Base-by-base conservation (phyloP, 2,888 invertebrate species). In the Volucella inflata region DNA sequence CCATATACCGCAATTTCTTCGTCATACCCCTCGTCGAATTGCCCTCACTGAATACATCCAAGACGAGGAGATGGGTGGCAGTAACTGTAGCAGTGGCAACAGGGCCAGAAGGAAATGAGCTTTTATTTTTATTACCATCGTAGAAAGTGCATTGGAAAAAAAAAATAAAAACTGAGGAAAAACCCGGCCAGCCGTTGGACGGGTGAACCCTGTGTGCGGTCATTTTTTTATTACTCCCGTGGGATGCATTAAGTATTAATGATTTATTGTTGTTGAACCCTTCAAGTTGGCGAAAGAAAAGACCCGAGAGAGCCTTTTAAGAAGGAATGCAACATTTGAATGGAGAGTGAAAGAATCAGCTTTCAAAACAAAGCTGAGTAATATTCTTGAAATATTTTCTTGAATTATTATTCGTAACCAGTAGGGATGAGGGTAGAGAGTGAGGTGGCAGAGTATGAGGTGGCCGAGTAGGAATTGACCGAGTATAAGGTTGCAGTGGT, bases 231-330 rank as follows among this genome's bases (percentile, higher is more conserved):
- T 90, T 90, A 89, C 90, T 89, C 90, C 89, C 88, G 88, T 88
- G 90, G 90, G 90, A 89, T 90, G 90, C 90, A 90, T 90, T 90
- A 90, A 90, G 90, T 90, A 90, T 90, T 90, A 90, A 90, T 90
- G 90, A 90, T 90, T 90, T 90, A 90, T 90, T 89, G 88, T 82
- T 70, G 75, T 14, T 76, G 68, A 76, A 68, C 79, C 83, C 51
- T 70, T 83, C 70, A 46, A 71, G 57, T 21, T 55, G n/a, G 17
- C 67, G 14, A 30, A 30, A 68, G 60, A 10, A 51, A 42, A 48
- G 11, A 40, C 36, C n/a, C 53, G 21, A 71, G 51, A 60, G 68
- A 62, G 62, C 46, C 50, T 68, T 83, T 79, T 79, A 64, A 74
- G 36, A 48, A 68, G 42, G 57, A 76, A 44, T 79, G 75, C 74